Evolutionary conservation across 2,888 invertebrate species (phyloP).

Genomic region (Mythimna loreyi): DNA sequence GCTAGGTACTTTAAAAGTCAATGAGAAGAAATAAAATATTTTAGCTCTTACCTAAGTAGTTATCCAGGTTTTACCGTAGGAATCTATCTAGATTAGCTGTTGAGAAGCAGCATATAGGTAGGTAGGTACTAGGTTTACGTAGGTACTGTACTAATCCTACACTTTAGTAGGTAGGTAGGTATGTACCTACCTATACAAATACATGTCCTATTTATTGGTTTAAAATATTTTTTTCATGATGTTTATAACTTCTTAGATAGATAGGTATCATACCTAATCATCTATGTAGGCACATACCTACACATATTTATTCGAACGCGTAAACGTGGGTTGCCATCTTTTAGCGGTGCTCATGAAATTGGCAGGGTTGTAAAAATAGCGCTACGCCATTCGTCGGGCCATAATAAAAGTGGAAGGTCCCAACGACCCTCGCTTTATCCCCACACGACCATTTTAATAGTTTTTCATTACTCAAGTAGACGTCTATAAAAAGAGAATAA

Average conservation of each 20-base stretch:
- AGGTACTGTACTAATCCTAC: no score
- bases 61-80: no score
- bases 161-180: no score
- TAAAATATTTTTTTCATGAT: neutral
- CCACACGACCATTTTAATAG: constrained; percentile 87
- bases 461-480: constrained; percentile 91
- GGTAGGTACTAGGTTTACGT: no score
- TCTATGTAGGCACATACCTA: constrained; percentile 21
- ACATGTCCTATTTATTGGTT: no score
- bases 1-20: no score
- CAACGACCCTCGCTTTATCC: constrained; percentile 86
- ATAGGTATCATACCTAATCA: constrained; percentile 14
- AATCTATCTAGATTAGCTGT: no score
- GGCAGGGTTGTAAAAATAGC: constrained; percentile 84
- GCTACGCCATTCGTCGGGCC: constrained; percentile 80
- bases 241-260: neutral
- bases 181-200: no score
- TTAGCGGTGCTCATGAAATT: constrained; percentile 83
- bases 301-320: constrained; percentile 64
- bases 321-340: constrained; percentile 82
- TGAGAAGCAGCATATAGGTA: no score
- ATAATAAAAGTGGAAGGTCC: constrained; percentile 86
- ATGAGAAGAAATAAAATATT: no score
- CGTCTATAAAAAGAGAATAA: constrained; percentile 85
- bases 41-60: no score